phyloP scores from a whole-genome alignment of 2,888 invertebrate genomes.

The Herminia tarsipennalis region DNA sequence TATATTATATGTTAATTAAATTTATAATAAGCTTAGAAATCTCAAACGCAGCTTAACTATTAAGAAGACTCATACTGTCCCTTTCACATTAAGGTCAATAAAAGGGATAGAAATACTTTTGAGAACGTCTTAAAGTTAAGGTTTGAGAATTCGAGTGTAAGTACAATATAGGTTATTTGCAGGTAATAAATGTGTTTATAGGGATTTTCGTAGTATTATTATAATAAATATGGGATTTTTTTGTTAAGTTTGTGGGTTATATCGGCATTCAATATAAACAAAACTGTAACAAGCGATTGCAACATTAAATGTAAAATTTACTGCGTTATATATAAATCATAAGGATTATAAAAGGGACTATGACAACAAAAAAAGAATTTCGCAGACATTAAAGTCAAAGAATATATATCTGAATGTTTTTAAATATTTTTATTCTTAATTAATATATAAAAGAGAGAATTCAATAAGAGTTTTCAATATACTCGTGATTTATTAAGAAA shows the following conservation, averaged over 20 bases:
- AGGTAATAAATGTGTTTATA: neutral
- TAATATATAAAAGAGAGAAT: too few relatives aligned
- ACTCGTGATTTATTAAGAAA: too few relatives aligned
- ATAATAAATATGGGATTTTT: too few relatives aligned
- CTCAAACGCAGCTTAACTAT: too few relatives aligned
- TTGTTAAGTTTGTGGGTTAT: neutral
- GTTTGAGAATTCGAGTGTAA: too few relatives aligned
- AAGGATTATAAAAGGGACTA: constrained; percentile 11
- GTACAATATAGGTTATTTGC: constrained; percentile 20
- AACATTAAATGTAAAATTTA: constrained; percentile 2
- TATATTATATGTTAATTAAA: constrained; percentile 67
- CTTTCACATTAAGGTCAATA: too few relatives aligned
- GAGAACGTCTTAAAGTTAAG: too few relatives aligned
- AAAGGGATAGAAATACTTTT: too few relatives aligned
- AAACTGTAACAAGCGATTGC: neutral
- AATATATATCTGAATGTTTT: neutral
- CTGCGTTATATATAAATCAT: neutral
- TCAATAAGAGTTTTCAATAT: too few relatives aligned
- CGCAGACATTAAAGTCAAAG: constrained; percentile 16
- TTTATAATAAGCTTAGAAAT: constrained; percentile 31
- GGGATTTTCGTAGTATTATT: too few relatives aligned
- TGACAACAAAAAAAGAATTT: constrained; percentile 11
- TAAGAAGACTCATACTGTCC: too few relatives aligned
- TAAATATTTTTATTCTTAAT: too few relatives aligned
- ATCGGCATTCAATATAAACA: neutral